These are phyloP conservation scores for Salmo trutta DNA, from an alignment of 2,797 vertebrate genomes.

Conservation along the genomic window DNA sequence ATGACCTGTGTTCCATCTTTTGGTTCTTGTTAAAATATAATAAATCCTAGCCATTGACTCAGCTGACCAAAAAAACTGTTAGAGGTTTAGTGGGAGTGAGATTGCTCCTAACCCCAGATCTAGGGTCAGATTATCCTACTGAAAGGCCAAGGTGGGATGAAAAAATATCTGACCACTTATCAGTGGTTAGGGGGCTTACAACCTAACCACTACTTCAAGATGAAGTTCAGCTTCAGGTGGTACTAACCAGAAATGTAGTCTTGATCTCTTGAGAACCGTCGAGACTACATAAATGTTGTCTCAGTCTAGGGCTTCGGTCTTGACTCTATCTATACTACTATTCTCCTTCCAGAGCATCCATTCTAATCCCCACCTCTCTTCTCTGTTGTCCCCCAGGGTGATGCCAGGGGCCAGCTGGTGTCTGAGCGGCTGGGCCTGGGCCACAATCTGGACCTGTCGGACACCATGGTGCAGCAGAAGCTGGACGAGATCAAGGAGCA, in stretches of 20 bases:
- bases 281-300: too few species aligned
- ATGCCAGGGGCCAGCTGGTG: slow-evolving; percentile 85
- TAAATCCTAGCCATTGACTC: background rate
- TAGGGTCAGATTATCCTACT: too few species aligned
- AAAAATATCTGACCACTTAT: background rate
- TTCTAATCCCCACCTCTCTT: background rate
- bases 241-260: background rate
- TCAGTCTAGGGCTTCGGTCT: too few species aligned
- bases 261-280: too few species aligned
- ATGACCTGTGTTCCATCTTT: too few species aligned
- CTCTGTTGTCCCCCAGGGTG: slow-evolving; percentile 59
- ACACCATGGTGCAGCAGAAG: slow-evolving; percentile 96
- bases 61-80: background rate
- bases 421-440: slow-evolving; percentile 86
- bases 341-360: background rate
- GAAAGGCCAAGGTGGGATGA: too few species aligned
- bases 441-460: slow-evolving; percentile 91
- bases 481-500: slow-evolving; percentile 97
- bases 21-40: too few species aligned
- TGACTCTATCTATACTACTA: too few species aligned
- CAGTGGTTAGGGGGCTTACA: background rate
- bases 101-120: background rate
- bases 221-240: background rate
- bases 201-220: background rate
- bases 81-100: too few species aligned